Conservation (phyloP, 2,888 invertebrate species). For the Lasioglossum marginatum region DNA sequence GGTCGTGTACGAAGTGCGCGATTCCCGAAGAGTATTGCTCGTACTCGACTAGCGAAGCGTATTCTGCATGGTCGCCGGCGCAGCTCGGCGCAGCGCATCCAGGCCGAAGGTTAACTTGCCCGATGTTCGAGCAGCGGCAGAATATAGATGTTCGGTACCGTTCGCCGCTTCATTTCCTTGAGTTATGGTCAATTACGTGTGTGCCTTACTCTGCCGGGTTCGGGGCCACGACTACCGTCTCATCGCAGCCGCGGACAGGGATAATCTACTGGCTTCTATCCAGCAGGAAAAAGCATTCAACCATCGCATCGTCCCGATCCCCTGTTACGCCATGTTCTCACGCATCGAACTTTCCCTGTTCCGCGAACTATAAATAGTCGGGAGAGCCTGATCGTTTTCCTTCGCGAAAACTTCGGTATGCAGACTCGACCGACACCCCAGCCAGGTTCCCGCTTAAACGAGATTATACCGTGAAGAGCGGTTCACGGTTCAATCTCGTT, state of each 20-base stretch:
- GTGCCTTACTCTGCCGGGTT: slow-evolving; percentile 71
- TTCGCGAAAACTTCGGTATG: neutral
- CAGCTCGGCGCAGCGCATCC: slow-evolving; percentile 24
- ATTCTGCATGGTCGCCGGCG: slow-evolving; percentile 45
- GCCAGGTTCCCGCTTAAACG: slow-evolving; percentile 19
- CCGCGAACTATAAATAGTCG: neutral
- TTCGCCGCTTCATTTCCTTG: slow-evolving; percentile 78
- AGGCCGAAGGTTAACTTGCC: slow-evolving; percentile 74
- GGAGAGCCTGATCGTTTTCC: neutral
- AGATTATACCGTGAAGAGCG: slow-evolving; percentile 26
- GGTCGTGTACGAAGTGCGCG: slow-evolving; percentile 1
- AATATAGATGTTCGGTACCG: slow-evolving; percentile 77
- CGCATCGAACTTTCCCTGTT: slow-evolving; percentile 21
- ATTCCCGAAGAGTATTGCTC: slow-evolving; percentile 33
- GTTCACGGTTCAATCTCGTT: slow-evolving; percentile 37
- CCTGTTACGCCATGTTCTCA: slow-evolving; percentile 51
- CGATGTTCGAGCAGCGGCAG: slow-evolving; percentile 68
- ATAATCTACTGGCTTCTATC: slow-evolving; percentile 68
- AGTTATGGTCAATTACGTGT: slow-evolving; percentile 78
- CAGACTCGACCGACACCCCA: neutral
- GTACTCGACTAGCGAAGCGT: slow-evolving; percentile 17
- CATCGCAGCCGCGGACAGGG: slow-evolving; percentile 47
- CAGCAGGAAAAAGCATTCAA: slow-evolving; percentile 46
- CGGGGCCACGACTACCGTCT: slow-evolving; percentile 69
- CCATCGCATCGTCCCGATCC: slow-evolving; percentile 8